Evolutionary conservation across 2,113 vertebrate genomes (phyloP), one percentile per base, ranked within the genome.

Genomic region (Gavia stellata): DNA sequence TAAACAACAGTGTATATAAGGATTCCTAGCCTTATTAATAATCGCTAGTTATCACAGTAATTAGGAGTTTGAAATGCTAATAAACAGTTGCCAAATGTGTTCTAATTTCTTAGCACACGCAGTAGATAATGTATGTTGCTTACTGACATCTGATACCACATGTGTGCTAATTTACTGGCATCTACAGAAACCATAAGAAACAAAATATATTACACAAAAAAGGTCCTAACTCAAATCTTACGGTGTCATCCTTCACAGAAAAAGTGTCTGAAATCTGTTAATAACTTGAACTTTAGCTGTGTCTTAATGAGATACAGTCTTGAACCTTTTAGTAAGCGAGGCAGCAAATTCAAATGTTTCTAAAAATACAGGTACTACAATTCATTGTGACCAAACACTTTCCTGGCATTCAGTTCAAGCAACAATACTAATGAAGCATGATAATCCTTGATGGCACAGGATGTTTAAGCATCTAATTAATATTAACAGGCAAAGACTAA

Each of bases 231-330:
- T 78, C 42, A 20, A 96, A 81, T 66, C 70, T 94, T 62, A 16
- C 6, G 18, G 65, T 38, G 58, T 84, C 62, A 49, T 33, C 50
- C 75, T 85, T 81, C 61, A 79, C 29, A 81, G 63, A 45, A 97
- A 94, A 95, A 80, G 71, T 81, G 94, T 77, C 42, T 95, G 59
- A 97, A 94, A 86, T 95, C 86, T 55, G 24, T 77, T 94, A 97
- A 92, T 63, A 82, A 85, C 78, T 88, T 95, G 70, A 95, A 95
- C 47, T 92, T 96, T 66, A 86, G 36, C 50, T 7, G 16, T 81
- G 29, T 92, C 31, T 91, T 94, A 87, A 80, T 90, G 71, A 95
- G 79, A 75, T 36, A 67, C 28, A 88, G 38, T 71, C 55, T 66
- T 86, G 65, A 92, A 92, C 88, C 28, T 47, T 72, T 88, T n/a